Evolutionary conservation across 2,113 vertebrate genomes (phyloP), one percentile per base, ranked within the genome.

Genomic region (Vulpes vulpes): DNA sequence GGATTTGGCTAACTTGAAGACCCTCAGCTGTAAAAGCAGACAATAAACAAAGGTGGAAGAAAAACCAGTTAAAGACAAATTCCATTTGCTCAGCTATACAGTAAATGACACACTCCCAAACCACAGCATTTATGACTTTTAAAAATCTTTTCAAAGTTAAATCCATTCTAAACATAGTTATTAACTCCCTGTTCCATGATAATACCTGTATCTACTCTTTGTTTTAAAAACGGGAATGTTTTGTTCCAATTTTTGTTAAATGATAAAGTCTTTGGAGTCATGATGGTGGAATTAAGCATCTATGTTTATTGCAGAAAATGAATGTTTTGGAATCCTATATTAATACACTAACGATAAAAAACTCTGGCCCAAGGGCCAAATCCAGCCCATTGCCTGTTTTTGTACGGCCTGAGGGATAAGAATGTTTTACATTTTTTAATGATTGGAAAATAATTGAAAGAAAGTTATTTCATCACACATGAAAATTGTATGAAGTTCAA

Each of bases 1-100:
- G 89, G 98, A 99, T 85, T 99, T 99, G 51, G 99, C 98, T 97
- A 99, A 78, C 96, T 99, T 99, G 98, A 99, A 99, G 97, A 99
- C 98, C 64, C 99, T 98, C 84, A 99, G 95, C 99, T 99, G 98
- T 43, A 97, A 95, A 90, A 76, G 95, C 74, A 97, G 91, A 74
- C 14, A 95, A 60, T 74, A 97, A 59, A 82, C 2, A 91, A 94
- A 11, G 92, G 69, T 0, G 89, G 6, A 67, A 96, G 43, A 91
- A 32, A 81, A 25, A 1, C 22, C 92, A 49, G 55, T 88, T 69
- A 65, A 59, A 30, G 20, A 73, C 73, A 76, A 76, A 65, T 27
- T n/a, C n/a, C 43, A 30, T 19, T 30, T 76, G 22, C 9, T 64
- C 14, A 25, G 38, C 60, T 43, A 32, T 20, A 59, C 57, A 93